These are phyloP conservation scores for Sarcoramphus papa DNA, from an alignment of 2,797 vertebrate genomes.

Conservation along the genomic window DNA sequence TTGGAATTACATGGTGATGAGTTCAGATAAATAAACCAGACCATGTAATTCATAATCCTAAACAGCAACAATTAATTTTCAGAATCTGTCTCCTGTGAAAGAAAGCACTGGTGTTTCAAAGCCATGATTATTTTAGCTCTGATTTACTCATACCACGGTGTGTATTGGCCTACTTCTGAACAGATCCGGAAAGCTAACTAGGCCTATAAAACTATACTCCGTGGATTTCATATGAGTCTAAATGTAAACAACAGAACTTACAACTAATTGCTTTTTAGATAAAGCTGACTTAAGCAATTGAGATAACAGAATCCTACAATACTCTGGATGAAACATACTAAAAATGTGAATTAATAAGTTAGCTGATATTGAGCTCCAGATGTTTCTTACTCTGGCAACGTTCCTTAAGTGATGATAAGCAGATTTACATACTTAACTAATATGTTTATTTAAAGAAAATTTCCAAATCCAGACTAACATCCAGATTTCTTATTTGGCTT, in stretches of 20 bases:
- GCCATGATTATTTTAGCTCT: neutral
- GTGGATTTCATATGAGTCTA: conserved; percentile 18
- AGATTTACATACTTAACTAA: conserved; percentile 81
- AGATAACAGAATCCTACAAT: conserved; percentile 68
- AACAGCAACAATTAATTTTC: conserved; percentile 61
- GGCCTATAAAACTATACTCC: neutral
- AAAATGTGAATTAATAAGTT: conserved; percentile 74
- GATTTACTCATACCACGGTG: neutral
- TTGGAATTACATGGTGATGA: conserved; percentile 24
- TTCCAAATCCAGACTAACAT: conserved; percentile 75
- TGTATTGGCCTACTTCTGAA: neutral
- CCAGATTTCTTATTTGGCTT: conserved; percentile 76
- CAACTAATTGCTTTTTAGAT: conserved; percentile 64
- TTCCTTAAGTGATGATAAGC: conserved; percentile 74
- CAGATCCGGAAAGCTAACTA: neutral
- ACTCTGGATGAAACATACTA: conserved; percentile 56
- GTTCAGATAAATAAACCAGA: conserved; percentile 62
- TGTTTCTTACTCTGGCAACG: conserved; percentile 72
- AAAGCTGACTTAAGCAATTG: conserved; percentile 71
- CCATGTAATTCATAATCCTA: conserved; percentile 28
- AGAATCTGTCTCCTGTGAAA: neutral
- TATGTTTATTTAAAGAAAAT: conserved; percentile 79
- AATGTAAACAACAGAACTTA: conserved; percentile 61
- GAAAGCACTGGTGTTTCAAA: neutral
- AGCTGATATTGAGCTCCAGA: conserved; percentile 71